These are phyloP conservation scores for Phenganax marumi DNA, from an alignment of 92 coral and sea anemone species.

Conservation along the genomic window DNA sequence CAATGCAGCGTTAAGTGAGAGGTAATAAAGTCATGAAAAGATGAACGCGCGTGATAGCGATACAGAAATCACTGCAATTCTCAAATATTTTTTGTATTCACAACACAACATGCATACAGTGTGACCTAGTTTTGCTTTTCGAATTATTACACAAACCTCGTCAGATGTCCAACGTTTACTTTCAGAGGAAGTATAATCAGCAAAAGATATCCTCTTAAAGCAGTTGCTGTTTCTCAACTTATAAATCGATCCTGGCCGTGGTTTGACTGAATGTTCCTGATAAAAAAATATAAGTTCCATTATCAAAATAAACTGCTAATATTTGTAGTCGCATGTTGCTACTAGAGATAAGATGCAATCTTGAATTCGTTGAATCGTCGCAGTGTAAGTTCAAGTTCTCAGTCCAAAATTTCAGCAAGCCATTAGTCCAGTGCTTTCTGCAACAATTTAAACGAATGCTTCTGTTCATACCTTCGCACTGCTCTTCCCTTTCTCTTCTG, in stretches of 20 bases:
- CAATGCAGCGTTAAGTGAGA: background rate
- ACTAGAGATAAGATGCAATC: too few relatives aligned
- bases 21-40: background rate
- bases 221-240: constrained; percentile 45
- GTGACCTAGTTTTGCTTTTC: background rate
- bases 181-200: constrained; percentile 47
- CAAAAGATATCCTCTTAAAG: constrained; percentile 52
- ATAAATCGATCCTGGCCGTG: constrained; percentile 67
- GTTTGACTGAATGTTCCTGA: constrained; percentile 51
- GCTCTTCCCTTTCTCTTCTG: background rate
- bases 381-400: too few relatives aligned
- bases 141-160: constrained; percentile 22
- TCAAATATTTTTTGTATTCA: too few relatives aligned
- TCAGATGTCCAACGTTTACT: background rate
- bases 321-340: background rate
- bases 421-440: too few relatives aligned
- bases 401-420: too few relatives aligned
- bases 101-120: background rate
- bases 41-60: background rate
- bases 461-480: background rate
- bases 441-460: background rate
- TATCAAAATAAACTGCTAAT: background rate
- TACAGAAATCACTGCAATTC: too few relatives aligned
- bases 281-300: background rate
- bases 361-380: too few relatives aligned